Percentiles rank a stretch among this genome's conserved stretches.
These are phyloP conservation scores for Trochalopteron elliotii DNA, from an alignment of 2,113 vertebrate genomes.

Conservation along the genomic window DNA sequence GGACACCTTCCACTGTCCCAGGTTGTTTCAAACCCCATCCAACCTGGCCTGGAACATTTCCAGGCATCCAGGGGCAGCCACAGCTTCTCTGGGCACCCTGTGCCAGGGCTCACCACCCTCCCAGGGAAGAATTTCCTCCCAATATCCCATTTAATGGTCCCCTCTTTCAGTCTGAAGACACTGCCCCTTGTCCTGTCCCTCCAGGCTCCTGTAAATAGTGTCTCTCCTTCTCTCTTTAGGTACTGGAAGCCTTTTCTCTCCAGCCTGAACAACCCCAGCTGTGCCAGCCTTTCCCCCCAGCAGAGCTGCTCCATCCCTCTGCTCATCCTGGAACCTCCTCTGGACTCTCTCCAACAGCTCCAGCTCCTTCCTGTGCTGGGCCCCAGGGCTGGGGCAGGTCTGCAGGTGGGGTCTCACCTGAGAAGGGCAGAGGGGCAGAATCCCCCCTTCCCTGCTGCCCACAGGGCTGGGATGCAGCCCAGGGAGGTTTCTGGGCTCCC, in stretches of 20 bases:
- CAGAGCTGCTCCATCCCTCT: not conserved
- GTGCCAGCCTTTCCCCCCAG: not conserved
- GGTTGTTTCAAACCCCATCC: fast-evolving
- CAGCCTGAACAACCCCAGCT: not conserved
- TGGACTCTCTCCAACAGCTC: not conserved
- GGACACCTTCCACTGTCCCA: not conserved
- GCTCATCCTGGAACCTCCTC: not conserved
- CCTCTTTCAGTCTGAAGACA: not conserved
- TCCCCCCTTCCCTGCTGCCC: not conserved
- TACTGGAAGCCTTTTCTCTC: not conserved
- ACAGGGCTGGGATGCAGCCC: not conserved
- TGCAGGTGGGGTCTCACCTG: not conserved
- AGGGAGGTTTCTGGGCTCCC: not conserved
- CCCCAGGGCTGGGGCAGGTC: not conserved
- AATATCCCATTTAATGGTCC: not conserved
- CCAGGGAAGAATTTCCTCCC: not conserved
- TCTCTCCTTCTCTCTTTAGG: not conserved
- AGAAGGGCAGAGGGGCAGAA: not conserved
- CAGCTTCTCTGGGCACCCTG: not conserved
- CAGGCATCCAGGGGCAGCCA: not conserved
- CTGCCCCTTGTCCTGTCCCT: no score
- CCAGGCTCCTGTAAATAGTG: not conserved
- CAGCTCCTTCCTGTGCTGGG: not conserved
- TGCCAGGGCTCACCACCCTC: not conserved
- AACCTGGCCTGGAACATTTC: not conserved